Conservation (phyloP, 2,888 invertebrate species). For the Pristionchus maxplancki region DNA sequence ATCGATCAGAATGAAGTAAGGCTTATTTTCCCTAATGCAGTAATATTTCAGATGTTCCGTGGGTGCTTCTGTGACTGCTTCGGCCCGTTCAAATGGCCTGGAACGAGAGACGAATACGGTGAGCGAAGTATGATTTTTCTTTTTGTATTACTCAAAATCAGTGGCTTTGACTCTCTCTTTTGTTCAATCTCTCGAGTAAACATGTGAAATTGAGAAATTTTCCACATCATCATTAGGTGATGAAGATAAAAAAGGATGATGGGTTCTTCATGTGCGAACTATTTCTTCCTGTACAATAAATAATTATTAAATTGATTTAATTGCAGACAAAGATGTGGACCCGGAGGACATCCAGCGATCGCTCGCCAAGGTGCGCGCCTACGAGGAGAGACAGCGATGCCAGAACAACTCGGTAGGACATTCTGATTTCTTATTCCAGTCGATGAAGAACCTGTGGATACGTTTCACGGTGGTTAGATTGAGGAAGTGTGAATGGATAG, state of each 20-base stretch:
- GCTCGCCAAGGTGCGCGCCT: constrained; percentile 43
- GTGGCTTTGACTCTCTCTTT: too few species aligned
- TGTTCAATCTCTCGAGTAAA: too few species aligned
- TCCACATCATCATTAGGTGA: too few species aligned
- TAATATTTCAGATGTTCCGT: constrained; percentile 65
- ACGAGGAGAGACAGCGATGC: constrained; percentile 44
- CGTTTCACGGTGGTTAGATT: background rate
- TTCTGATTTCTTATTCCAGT: background rate
- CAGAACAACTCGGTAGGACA: background rate
- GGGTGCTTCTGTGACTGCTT: constrained; percentile 69
- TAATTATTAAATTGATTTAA: background rate
- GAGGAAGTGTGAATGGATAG: too few species aligned
- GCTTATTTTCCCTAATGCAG: too few species aligned
- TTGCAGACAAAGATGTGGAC: constrained; percentile 49
- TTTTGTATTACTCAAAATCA: background rate
- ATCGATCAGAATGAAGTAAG: background rate
- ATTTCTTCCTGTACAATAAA: too few species aligned
- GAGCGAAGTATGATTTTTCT: background rate
- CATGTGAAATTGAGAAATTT: too few species aligned
- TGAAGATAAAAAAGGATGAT: too few species aligned
- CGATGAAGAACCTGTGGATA: background rate
- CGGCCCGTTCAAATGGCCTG: constrained; percentile 57
- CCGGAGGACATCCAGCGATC: constrained; percentile 24
- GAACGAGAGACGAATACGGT: constrained; percentile 60
- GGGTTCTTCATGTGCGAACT: too few species aligned